Percentiles rank a stretch among this genome's conserved stretches.
These are phyloP conservation scores for Formica aserva DNA, from an alignment of 2,888 invertebrate genomes.

Conservation along the genomic window DNA sequence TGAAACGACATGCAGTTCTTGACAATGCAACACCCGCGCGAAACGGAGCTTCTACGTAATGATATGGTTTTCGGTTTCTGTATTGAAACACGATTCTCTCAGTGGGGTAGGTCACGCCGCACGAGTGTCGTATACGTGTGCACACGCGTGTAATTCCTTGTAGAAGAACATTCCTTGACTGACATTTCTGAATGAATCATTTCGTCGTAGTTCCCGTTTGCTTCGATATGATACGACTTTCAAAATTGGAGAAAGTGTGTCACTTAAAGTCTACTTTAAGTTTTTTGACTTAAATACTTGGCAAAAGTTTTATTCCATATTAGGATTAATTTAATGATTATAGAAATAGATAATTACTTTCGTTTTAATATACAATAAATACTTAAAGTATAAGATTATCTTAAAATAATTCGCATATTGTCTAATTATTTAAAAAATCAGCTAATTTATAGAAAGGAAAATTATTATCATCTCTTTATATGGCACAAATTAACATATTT, in stretches of 20 bases:
- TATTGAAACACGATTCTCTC: conserved; percentile 85
- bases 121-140: conserved; percentile 51
- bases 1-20: conserved; percentile 48
- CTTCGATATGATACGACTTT: neutral
- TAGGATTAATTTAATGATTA: neutral
- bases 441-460: neutral
- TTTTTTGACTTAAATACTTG: neutral
- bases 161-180: conserved; percentile 70
- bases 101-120: conserved; percentile 81
- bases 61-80: conserved; percentile 85
- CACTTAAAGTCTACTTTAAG: neutral
- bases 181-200: conserved; percentile 67
- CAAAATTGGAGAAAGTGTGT: neutral
- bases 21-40: conserved; percentile 57
- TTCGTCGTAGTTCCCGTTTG: conserved; percentile 43
- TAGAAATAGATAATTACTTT: neutral
- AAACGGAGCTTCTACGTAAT: conserved; percentile 81
- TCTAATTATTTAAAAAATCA: neutral
- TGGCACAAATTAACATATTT: neutral
- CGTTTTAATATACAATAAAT: neutral
- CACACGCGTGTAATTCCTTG: conserved; percentile 68
- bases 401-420: neutral
- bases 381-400: neutral
- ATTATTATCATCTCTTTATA: neutral
- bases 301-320: neutral